phyloP scores from a whole-genome alignment of 2,113 vertebrate genomes.

The Charina bottae region DNA sequence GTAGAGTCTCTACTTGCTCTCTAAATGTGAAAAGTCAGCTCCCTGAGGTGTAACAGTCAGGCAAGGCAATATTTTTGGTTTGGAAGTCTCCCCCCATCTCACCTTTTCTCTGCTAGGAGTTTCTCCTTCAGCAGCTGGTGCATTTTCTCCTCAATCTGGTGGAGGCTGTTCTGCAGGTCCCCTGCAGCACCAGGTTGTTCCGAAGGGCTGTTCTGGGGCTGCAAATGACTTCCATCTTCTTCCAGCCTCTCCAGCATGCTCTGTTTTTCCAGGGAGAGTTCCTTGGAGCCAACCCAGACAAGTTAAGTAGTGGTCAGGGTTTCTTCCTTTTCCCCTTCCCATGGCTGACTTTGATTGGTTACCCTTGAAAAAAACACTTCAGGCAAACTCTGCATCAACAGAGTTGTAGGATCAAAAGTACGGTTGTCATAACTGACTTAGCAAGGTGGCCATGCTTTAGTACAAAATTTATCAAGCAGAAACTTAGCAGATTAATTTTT shows the following conservation, averaged over 20 bases:
- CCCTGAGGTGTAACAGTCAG: not conserved
- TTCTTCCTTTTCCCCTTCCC: not conserved
- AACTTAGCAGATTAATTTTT: not conserved
- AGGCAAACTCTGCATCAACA: not conserved
- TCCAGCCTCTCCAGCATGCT: slow-evolving; percentile 87
- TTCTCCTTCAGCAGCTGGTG: slow-evolving; percentile 89
- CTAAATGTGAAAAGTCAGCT: not conserved
- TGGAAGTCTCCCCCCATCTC: slow-evolving; percentile 42
- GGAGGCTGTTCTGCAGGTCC: slow-evolving; percentile 83
- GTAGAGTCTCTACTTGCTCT: too few relatives aligned
- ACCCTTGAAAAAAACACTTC: not conserved
- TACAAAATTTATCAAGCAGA: not conserved
- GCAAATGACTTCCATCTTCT: slow-evolving; percentile 73
- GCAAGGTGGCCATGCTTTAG: not conserved
- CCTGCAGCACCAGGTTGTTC: slow-evolving; percentile 62
- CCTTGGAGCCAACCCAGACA: slow-evolving; percentile 70
- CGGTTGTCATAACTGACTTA: not conserved
- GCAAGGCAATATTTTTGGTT: not conserved
- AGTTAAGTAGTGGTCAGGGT: not conserved
- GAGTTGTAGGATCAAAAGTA: not conserved
- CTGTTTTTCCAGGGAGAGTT: slow-evolving; percentile 91
- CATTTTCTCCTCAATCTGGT: slow-evolving; percentile 92
- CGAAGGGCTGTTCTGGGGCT: slow-evolving; percentile 51
- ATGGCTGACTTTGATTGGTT: not conserved
- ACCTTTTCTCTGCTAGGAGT: slow-evolving; percentile 89